Evolutionary conservation across 2,888 invertebrate genomes (phyloP).

Genomic region (Folsomia manolachei): DNA sequence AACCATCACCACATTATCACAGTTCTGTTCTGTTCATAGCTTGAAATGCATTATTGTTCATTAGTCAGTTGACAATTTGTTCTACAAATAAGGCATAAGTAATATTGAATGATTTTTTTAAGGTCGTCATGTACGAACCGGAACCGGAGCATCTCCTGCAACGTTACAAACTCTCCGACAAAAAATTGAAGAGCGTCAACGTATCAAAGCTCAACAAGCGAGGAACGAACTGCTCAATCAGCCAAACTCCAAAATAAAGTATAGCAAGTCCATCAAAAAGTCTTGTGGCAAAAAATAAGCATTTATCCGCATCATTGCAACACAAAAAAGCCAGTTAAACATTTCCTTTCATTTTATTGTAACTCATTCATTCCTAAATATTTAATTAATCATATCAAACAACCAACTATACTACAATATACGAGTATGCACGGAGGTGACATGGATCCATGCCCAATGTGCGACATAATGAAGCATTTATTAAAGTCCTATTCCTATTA

Average conservation of each 20-base stretch:
- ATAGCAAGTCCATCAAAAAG: conserved; percentile 48
- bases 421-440: neutral
- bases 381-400: no score
- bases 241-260: conserved; percentile 31
- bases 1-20: no score
- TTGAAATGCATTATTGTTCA: no score
- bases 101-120: no score
- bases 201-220: conserved; percentile 51
- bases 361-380: neutral
- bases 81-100: neutral
- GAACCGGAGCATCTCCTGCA: conserved; percentile 55
- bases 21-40: no score
- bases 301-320: conserved; percentile 13
- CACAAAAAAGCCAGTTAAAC: conserved; percentile 43
- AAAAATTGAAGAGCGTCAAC: conserved; percentile 55
- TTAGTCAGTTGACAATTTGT: no score
- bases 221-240: conserved; percentile 47
- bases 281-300: conserved; percentile 40
- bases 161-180: conserved; percentile 55
- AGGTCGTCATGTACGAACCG: conserved; percentile 56
- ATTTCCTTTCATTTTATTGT: conserved; percentile 6
- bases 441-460: neutral
- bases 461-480: neutral
- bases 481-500: neutral
- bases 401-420: neutral